Conservation (phyloP, 2,888 invertebrate genomes). For the Siphlonurus alternatus region DNA sequence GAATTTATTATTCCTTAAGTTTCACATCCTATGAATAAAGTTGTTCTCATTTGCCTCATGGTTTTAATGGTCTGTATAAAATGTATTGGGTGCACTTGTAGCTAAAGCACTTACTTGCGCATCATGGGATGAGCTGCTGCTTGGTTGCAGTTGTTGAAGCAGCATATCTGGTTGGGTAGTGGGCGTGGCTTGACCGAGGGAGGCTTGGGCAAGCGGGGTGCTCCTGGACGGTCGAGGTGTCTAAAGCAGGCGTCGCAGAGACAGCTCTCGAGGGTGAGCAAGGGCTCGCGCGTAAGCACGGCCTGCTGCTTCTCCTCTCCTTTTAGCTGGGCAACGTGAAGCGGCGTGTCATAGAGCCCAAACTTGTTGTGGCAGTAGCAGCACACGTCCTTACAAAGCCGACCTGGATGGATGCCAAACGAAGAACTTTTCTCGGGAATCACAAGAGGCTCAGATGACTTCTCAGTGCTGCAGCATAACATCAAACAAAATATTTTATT, state of each 20-base stretch:
- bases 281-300: conserved; percentile 63
- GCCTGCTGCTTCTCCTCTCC: conserved; percentile 64
- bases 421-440: conserved; percentile 80
- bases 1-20: too few relatives aligned
- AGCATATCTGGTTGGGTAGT: background rate
- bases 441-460: conserved; percentile 31
- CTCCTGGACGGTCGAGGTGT: conserved; percentile 49
- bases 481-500: too few relatives aligned
- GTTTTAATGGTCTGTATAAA: too few relatives aligned
- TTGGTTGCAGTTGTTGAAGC: background rate
- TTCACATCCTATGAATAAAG: too few relatives aligned
- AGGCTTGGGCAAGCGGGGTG: conserved; percentile 32
- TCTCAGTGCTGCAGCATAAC: background rate
- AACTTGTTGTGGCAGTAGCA: conserved; percentile 78
- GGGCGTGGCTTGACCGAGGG: background rate
- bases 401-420: conserved; percentile 68
- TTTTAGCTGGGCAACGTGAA: conserved; percentile 75
- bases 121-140: background rate
- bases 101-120: background rate
- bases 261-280: conserved; percentile 67
- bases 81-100: too few relatives aligned
- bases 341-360: conserved; percentile 69
- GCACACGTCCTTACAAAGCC: conserved; percentile 70
- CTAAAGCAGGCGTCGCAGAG: conserved; percentile 77
- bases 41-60: too few relatives aligned